A percentile compares a stretch with the other conserved stretches of the same genome.
These are phyloP conservation scores for Lamprologus speciosus DNA, from an alignment of 2,113 vertebrate species.

Conservation along the genomic window DNA sequence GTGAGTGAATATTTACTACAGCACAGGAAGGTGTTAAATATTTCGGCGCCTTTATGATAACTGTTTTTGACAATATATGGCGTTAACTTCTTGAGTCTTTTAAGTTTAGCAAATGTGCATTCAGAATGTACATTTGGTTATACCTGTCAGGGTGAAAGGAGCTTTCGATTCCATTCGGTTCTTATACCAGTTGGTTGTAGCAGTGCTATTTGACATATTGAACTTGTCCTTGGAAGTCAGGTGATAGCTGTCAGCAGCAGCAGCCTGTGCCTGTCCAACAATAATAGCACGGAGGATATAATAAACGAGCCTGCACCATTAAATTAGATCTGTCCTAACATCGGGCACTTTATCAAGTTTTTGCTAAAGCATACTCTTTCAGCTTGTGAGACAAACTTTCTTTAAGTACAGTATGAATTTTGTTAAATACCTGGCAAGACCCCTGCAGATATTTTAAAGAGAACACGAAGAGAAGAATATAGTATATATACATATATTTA, in stretches of 20 bases:
- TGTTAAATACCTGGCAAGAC: background rate
- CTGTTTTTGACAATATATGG: background rate
- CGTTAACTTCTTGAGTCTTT: background rate
- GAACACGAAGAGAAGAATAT: background rate
- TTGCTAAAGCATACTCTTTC: background rate
- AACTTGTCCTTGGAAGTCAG: conserved; percentile 22
- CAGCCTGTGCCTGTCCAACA: background rate
- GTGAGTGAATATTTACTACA: background rate
- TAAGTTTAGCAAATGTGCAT: background rate
- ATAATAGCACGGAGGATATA: background rate
- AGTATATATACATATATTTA: background rate
- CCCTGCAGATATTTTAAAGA: background rate
- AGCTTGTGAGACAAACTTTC: background rate
- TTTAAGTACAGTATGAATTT: background rate
- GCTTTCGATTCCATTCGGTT: background rate
- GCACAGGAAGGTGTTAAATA: background rate
- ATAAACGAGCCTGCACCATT: background rate
- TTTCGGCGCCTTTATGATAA: background rate
- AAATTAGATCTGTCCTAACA: background rate
- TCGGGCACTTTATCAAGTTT: background rate
- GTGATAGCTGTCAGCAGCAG: background rate
- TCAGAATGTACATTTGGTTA: background rate
- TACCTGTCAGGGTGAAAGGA: background rate
- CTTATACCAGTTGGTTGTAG: background rate
- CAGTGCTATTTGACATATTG: background rate